These are phyloP conservation scores for Eclectus roratus DNA, from an alignment of 2,113 vertebrate species.

Conservation along the genomic window DNA sequence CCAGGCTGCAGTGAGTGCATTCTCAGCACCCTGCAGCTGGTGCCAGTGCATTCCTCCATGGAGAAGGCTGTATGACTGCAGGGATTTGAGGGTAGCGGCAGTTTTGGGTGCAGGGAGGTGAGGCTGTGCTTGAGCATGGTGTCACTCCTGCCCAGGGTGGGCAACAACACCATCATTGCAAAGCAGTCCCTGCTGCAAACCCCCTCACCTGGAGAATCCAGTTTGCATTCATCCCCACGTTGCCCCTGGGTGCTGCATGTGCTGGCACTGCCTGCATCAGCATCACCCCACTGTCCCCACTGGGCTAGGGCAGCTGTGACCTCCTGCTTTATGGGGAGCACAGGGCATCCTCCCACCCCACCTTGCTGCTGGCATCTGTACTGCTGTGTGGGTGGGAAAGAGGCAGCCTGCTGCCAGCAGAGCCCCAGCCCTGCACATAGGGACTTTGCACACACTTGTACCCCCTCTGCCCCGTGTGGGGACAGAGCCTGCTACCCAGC, in stretches of 20 bases:
- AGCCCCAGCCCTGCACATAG: not conserved
- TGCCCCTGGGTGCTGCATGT: not conserved
- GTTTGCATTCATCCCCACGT: rapidly evolving
- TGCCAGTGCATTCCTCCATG: not conserved
- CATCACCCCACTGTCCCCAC: rapidly evolving
- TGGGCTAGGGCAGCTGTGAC: not conserved
- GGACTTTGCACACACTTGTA: not conserved
- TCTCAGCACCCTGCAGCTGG: rapidly evolving
- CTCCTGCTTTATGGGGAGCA: not conserved
- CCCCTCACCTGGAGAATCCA: not conserved
- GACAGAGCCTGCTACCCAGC: not conserved
- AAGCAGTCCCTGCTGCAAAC: not conserved
- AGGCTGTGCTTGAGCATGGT: not conserved
- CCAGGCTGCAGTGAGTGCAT: not conserved
- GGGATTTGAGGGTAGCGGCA: not conserved
- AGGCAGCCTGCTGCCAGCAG: not conserved
- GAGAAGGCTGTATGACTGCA: not conserved
- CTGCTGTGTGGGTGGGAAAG: not conserved
- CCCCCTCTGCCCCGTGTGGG: rapidly evolving
- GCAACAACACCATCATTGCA: rapidly evolving
- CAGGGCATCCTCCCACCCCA: not conserved
- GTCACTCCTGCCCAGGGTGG: not conserved
- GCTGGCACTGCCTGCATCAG: not conserved
- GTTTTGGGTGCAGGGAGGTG: not conserved
- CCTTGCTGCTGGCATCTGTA: not conserved